Evolutionary conservation across 2,113 vertebrate species (phyloP).

Genomic region (Tenrec ecaudatus): DNA sequence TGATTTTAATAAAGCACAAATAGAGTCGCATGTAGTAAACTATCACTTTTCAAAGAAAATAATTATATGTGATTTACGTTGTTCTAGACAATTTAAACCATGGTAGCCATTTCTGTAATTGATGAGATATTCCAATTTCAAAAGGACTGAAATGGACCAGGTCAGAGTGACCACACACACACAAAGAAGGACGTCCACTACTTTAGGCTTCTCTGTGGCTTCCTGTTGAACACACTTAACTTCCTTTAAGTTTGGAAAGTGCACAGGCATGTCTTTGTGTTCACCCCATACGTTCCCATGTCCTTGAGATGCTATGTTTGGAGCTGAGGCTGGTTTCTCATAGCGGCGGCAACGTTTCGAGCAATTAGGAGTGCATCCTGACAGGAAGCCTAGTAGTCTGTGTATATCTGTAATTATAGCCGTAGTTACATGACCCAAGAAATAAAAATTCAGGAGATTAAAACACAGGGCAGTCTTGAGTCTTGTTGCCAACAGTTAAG

Average conservation of each 20-base stretch:
- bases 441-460: conserved; percentile 27
- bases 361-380: conserved; percentile 20
- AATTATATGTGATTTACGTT: not conserved
- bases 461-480: not conserved
- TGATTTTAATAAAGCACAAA: not conserved
- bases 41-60: not conserved
- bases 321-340: not conserved
- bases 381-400: conserved; percentile 36
- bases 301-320: conserved; percentile 3
- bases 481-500: not conserved
- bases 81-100: not conserved
- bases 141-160: not conserved
- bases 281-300: not conserved
- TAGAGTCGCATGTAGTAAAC: not conserved
- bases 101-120: not conserved
- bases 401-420: conserved; percentile 5
- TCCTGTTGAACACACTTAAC: not conserved
- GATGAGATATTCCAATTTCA: not conserved
- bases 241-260: conserved; percentile 36
- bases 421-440: conserved; percentile 11
- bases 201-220: not conserved
- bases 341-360: not conserved
- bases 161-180: not conserved
- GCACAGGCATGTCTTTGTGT: not conserved
- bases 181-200: not conserved